Evolutionary conservation across 1,140 invertebrate genomes (phyloP).

Genomic region (Brachionus sp.): DNA sequence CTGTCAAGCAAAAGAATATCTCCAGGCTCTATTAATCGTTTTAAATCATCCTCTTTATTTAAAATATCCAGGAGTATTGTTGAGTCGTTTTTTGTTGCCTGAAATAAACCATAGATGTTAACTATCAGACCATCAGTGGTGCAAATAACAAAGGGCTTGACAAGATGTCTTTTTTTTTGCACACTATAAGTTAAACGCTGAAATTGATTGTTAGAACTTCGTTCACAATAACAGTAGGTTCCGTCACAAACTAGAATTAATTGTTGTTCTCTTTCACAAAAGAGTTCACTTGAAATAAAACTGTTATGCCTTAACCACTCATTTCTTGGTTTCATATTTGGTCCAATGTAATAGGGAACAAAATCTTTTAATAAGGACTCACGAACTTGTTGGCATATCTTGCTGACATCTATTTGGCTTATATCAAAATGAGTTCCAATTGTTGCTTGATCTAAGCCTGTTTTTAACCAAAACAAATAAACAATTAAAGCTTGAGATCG

Average conservation of each 20-base stretch:
- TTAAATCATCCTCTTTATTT: background rate
- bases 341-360: background rate
- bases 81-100: background rate
- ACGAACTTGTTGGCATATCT: background rate
- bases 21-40: background rate
- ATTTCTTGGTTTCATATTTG: background rate
- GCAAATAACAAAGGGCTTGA: background rate
- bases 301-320: background rate
- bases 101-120: background rate
- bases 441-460: background rate
- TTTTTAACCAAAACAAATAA: background rate
- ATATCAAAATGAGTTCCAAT: background rate
- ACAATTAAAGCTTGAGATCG: background rate
- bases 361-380: background rate
- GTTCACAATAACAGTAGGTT: background rate
- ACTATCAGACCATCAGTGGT: background rate
- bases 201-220: background rate
- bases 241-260: background rate
- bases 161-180: background rate
- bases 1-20: slow-evolving; percentile 1
- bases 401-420: background rate
- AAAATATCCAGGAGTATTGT: background rate
- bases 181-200: background rate
- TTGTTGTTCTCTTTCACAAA: background rate
- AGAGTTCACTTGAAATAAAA: background rate